phyloP scores from a whole-genome alignment of 2,888 invertebrate genomes.

The Sylvicola fuscatus region DNA sequence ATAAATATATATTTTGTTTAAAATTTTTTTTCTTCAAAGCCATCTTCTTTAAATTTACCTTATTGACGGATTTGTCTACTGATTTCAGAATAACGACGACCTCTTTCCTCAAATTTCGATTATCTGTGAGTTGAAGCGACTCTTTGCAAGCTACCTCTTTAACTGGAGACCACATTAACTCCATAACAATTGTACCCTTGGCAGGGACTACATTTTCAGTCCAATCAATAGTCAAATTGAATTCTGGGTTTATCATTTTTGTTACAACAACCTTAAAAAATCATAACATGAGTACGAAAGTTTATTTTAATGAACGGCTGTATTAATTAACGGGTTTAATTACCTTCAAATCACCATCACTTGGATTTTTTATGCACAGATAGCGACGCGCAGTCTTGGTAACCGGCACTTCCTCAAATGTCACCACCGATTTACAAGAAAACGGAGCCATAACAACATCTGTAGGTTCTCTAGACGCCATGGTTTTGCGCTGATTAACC shows the following conservation, averaged over 20 bases:
- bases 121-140: slow-evolving; percentile 39
- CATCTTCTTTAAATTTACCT: slow-evolving; percentile 1
- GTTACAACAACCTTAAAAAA: slow-evolving; percentile 29
- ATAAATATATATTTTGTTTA: no score
- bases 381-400: slow-evolving; percentile 31
- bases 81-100: slow-evolving; percentile 42
- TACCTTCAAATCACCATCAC: slow-evolving; percentile 25
- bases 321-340: not conserved
- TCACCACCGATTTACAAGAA: slow-evolving; percentile 39
- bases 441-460: slow-evolving; percentile 40
- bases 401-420: slow-evolving; percentile 43
- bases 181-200: slow-evolving; percentile 29
- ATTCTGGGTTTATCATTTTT: slow-evolving; percentile 32
- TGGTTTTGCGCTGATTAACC: slow-evolving; percentile 16
- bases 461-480: slow-evolving; percentile 21
- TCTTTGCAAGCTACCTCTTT: slow-evolving; percentile 37
- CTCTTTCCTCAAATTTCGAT: slow-evolving; percentile 41
- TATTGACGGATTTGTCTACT: slow-evolving; percentile 16
- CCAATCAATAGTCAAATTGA: slow-evolving; percentile 31
- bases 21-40: no score
- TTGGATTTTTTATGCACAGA: slow-evolving; percentile 38
- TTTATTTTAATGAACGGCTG: not conserved
- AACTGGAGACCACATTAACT: slow-evolving; percentile 41
- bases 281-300: slow-evolving; percentile 3
- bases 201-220: slow-evolving; percentile 32